These are phyloP conservation scores for Psococerastis gibbosa DNA, from an alignment of 2,888 invertebrate genomes.

Conservation along the genomic window DNA sequence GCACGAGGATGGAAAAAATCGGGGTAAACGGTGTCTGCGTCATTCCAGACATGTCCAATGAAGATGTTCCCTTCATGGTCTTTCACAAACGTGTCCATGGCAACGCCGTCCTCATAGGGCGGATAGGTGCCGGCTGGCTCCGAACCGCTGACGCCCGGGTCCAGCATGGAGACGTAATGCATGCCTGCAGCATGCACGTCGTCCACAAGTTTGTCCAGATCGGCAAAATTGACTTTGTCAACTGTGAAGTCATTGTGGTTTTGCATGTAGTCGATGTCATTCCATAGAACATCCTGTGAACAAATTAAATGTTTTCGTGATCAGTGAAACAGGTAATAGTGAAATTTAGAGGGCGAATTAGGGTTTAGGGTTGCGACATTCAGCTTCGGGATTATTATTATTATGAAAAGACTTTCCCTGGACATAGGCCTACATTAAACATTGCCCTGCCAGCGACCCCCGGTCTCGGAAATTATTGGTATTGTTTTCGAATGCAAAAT, in stretches of 20 bases:
- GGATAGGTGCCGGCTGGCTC: constrained; percentile 43
- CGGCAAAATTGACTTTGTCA: constrained; percentile 23
- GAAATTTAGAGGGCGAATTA: too few species aligned
- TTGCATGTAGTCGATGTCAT: constrained; percentile 72
- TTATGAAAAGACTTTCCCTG: too few species aligned
- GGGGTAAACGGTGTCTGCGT: constrained; percentile 49
- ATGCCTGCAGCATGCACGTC: not conserved
- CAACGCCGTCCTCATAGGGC: constrained; percentile 53
- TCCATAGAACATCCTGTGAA: constrained; percentile 57
- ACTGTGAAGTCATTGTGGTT: constrained; percentile 61
- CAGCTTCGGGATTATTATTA: too few species aligned
- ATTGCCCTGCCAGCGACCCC: too few species aligned
- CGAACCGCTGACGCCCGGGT: constrained; percentile 52
- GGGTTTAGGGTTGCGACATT: too few species aligned
- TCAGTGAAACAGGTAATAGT: constrained; percentile 9
- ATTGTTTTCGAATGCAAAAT: too few species aligned
- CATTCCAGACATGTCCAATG: constrained; percentile 56
- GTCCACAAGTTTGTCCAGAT: not conserved
- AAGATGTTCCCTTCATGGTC: constrained; percentile 42
- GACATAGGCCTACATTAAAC: too few species aligned
- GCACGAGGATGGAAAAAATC: constrained; percentile 60
- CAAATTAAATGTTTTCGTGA: too few species aligned
- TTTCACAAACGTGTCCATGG: constrained; percentile 50
- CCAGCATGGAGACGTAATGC: constrained; percentile 19
- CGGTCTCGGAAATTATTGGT: too few species aligned